phyloP scores from a whole-genome alignment of 1,140 invertebrate species.

The Zaprionus kolodkinae region DNA sequence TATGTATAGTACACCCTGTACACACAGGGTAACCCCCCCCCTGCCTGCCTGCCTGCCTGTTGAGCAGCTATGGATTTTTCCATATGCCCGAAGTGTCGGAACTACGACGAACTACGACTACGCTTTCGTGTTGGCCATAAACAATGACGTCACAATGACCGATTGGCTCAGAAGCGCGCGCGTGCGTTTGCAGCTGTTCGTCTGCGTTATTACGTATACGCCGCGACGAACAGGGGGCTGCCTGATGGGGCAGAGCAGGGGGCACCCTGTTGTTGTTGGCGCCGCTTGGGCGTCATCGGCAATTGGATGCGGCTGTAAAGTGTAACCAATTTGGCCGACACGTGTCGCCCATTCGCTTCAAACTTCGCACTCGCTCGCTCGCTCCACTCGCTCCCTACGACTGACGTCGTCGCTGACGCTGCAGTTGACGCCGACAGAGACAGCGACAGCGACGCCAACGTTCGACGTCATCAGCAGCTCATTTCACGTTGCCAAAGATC shows the following conservation, averaged over 20 bases:
- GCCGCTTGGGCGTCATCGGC: slow-evolving; percentile 44
- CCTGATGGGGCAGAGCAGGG: no score
- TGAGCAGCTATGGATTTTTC: slow-evolving; percentile 34
- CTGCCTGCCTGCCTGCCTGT: background rate
- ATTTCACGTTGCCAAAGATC: slow-evolving; percentile 28
- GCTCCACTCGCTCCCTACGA: no score
- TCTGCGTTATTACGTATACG: slow-evolving; percentile 45
- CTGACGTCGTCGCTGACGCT: background rate
- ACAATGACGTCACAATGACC: slow-evolving; percentile 60
- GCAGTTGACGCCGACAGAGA: background rate
- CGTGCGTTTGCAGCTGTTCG: slow-evolving; percentile 42
- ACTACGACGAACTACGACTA: background rate
- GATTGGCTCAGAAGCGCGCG: slow-evolving; percentile 35
- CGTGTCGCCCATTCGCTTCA: slow-evolving; percentile 28
- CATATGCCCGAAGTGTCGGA: slow-evolving; percentile 9
- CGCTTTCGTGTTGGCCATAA: slow-evolving; percentile 22
- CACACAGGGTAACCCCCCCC: background rate
- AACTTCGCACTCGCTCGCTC: background rate
- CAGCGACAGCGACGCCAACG: background rate
- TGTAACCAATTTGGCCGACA: slow-evolving; percentile 63
- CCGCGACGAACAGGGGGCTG: slow-evolving; percentile 8
- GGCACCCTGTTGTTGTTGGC: slow-evolving; percentile 28
- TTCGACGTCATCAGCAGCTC: background rate
- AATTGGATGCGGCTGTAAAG: slow-evolving; percentile 52
- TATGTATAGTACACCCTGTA: slow-evolving; percentile 12